Evolutionary conservation across 2,888 invertebrate species (phyloP).

Genomic region (Encarsia formosa): DNA sequence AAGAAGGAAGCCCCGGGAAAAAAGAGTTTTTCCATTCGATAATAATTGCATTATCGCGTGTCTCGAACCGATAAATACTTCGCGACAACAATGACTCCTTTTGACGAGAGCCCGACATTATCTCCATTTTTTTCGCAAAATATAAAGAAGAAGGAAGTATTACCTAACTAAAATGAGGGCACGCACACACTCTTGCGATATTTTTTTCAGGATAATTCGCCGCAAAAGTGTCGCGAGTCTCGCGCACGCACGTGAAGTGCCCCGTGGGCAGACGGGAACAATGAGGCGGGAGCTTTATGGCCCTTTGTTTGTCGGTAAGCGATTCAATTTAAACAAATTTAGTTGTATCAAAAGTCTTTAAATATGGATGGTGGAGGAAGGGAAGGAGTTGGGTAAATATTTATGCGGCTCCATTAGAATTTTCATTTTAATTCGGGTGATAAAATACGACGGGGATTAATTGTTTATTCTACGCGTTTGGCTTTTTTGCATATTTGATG

Average conservation of each 20-base stretch:
- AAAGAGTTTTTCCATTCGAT: no score
- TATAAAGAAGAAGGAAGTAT: no score
- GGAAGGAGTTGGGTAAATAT: background rate
- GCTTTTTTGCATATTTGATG: no score
- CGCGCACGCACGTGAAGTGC: constrained; percentile 10
- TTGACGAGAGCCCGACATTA: no score
- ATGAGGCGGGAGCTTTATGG: constrained; percentile 22
- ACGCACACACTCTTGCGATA: background rate
- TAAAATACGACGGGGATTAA: background rate
- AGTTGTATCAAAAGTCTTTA: constrained; percentile 19
- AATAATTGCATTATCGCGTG: no score
- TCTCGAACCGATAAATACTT: no score
- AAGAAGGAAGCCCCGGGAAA: background rate
- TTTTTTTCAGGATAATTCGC: constrained; percentile 3
- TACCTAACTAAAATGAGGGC: background rate
- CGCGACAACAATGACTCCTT: no score
- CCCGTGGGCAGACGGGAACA: constrained; percentile 22
- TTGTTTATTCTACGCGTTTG: no score
- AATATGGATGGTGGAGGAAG: constrained; percentile 21
- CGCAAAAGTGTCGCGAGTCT: constrained; percentile 5
- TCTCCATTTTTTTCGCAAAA: no score
- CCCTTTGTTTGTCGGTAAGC: constrained; percentile 21
- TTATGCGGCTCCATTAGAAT: background rate
- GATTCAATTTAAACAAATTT: constrained; percentile 23
- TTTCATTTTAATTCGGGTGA: background rate